Conservation (phyloP, 1,140 invertebrate genomes). For the Coelopa frigida region DNA sequence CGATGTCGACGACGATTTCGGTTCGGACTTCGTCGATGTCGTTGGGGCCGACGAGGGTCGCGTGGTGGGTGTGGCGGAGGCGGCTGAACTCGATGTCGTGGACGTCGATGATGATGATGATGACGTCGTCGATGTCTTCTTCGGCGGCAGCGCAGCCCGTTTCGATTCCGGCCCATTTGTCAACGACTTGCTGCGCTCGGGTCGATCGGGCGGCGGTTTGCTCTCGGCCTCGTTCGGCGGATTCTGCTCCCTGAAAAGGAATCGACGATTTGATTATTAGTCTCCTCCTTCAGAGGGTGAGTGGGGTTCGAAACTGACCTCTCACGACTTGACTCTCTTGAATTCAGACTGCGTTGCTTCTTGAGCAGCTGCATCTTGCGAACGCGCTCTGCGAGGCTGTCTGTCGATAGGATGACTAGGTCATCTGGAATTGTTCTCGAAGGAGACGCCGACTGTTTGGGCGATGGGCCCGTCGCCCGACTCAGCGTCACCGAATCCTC, state of each 20-base stretch:
- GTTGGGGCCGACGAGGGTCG: neutral
- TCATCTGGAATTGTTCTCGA: conserved; percentile 43
- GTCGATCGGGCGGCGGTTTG: conserved; percentile 30
- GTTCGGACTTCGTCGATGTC: conserved; percentile 9
- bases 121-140: conserved; percentile 28
- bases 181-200: conserved; percentile 34
- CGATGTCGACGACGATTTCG: conserved; percentile 8
- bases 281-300: conserved; percentile 1
- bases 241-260: conserved; percentile 18
- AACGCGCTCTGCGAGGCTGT: conserved; percentile 53
- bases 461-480: conserved; percentile 45
- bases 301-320: too few relatives aligned
- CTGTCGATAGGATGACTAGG: conserved; percentile 51
- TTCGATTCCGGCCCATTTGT: conserved; percentile 15
- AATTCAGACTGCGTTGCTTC: conserved; percentile 48
- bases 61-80: conserved; percentile 3
- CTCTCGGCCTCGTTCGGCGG: conserved; percentile 17
- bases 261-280: too few relatives aligned
- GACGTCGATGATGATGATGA: conserved; percentile 13
- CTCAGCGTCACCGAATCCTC: conserved; percentile 36
- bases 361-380: conserved; percentile 57
- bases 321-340: conserved; percentile 49
- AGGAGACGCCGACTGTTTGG: conserved; percentile 30
- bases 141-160: conserved; percentile 31
- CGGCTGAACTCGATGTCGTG: conserved; percentile 10